phyloP scores from a whole-genome alignment of 2,797 vertebrate species.

The Leptatherina wallacei region DNA sequence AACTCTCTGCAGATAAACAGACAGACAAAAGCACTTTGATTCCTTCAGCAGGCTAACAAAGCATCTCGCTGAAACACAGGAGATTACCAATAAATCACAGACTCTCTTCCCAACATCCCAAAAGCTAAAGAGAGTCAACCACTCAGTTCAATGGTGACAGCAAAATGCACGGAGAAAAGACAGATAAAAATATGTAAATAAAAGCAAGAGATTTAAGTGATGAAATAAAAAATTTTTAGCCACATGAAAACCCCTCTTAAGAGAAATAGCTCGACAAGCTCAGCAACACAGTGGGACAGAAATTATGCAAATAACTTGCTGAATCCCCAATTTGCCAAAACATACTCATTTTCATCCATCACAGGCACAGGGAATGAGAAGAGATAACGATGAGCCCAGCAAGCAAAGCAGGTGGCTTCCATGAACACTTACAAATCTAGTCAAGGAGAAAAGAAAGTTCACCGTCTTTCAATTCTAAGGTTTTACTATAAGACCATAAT shows the following conservation, averaged over 20 bases:
- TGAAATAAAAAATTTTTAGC: slow-evolving; percentile 23
- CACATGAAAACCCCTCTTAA: slow-evolving; percentile 17
- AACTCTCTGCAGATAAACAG: slow-evolving; percentile 90
- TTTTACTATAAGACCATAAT: background rate
- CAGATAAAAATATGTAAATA: background rate
- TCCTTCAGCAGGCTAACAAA: slow-evolving; percentile 40
- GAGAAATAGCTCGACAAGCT: slow-evolving; percentile 17
- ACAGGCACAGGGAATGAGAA: slow-evolving; percentile 18
- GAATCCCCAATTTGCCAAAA: slow-evolving; percentile 51
- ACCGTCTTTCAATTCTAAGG: background rate
- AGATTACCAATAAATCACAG: slow-evolving; percentile 39
- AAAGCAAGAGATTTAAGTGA: slow-evolving; percentile 17
- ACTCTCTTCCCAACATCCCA: slow-evolving; percentile 6
- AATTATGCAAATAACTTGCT: slow-evolving; percentile 32
- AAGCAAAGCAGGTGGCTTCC: slow-evolving; percentile 12
- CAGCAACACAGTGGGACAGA: slow-evolving; percentile 9
- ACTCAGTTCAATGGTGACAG: background rate
- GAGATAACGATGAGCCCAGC: slow-evolving; percentile 10
- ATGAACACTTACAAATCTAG: background rate
- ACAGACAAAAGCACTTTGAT: slow-evolving; percentile 52
- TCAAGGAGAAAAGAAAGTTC: background rate
- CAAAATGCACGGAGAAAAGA: background rate
- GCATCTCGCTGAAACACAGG: slow-evolving; percentile 26
- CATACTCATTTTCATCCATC: slow-evolving; percentile 26
- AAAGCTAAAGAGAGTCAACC: slow-evolving; percentile 13